A percentile compares a stretch with the other conserved stretches of the same genome.
These are phyloP conservation scores for Eospalax fontanierii DNA, from an alignment of 2,797 vertebrate genomes.

Conservation along the genomic window DNA sequence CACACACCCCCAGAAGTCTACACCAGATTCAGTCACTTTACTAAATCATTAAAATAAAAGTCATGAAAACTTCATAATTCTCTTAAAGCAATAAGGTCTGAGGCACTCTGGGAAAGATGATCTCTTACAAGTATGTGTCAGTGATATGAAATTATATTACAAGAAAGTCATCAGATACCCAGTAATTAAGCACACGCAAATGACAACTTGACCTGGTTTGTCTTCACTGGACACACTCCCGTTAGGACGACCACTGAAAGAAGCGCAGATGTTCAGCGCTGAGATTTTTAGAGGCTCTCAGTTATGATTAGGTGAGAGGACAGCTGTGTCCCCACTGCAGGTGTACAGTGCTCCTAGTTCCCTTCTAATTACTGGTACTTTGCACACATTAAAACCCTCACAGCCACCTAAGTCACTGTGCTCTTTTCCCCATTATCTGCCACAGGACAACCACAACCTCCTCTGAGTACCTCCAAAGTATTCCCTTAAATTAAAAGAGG, in stretches of 20 bases:
- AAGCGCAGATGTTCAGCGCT: not conserved
- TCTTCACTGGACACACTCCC: constrained; percentile 73
- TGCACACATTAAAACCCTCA: constrained; percentile 31
- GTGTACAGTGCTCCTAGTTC: not conserved
- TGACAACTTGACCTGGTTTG: constrained; percentile 79
- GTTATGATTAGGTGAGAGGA: not conserved
- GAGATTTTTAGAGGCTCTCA: not conserved
- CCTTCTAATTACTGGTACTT: constrained; percentile 50
- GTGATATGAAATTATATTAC: constrained; percentile 68
- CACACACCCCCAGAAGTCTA: constrained; percentile 62
- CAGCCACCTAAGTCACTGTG: constrained; percentile 46
- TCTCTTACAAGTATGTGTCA: constrained; percentile 84
- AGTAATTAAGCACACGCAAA: constrained; percentile 78
- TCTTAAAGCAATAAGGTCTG: constrained; percentile 88
- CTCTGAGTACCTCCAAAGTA: constrained; percentile 59
- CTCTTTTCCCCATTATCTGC: constrained; percentile 46
- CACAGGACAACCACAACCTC: constrained; percentile 69
- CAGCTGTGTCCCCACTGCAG: not conserved
- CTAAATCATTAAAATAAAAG: constrained; percentile 89
- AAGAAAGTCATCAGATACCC: constrained; percentile 79
- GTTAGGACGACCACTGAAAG: constrained; percentile 73
- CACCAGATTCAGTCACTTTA: constrained; percentile 84
- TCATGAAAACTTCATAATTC: constrained; percentile 87
- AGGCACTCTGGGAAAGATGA: constrained; percentile 90
- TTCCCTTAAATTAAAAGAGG: constrained; percentile 51